These are phyloP conservation scores for Drosophila meridiana DNA, from an alignment of 2,888 invertebrate genomes.

Conservation along the genomic window DNA sequence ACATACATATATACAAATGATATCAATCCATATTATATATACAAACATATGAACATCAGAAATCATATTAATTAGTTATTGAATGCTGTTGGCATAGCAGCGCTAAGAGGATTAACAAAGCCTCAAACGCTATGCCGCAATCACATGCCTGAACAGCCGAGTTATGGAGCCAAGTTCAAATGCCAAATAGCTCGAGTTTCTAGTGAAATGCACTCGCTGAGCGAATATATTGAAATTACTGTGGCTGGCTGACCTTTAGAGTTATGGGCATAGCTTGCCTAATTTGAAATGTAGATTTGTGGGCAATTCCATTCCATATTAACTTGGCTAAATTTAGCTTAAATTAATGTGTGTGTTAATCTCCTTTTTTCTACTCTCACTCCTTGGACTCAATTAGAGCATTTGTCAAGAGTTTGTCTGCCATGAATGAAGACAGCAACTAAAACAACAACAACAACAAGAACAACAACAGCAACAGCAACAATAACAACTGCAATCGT, in stretches of 20 bases:
- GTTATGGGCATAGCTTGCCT: background rate
- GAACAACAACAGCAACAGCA: background rate
- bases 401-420: constrained; percentile 18
- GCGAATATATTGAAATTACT: background rate
- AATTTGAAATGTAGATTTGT: background rate
- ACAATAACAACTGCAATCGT: constrained; percentile 43
- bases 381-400: constrained; percentile 12
- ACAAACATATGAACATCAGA: background rate
- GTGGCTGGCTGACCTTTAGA: background rate
- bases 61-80: background rate
- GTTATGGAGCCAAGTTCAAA: background rate
- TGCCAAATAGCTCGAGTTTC: background rate
- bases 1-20: background rate
- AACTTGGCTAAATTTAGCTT: background rate
- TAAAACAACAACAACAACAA: background rate
- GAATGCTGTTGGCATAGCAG: background rate
- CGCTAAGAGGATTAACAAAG: background rate
- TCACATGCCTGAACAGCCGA: background rate
- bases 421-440: background rate
- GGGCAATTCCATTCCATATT: background rate
- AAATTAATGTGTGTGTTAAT: background rate
- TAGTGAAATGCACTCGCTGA: background rate
- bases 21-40: background rate
- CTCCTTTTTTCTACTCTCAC: background rate
- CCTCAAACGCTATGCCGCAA: background rate